These are phyloP conservation scores for Cyrtodaria siliqua DNA, from an alignment of 2,888 invertebrate species.

Conservation along the genomic window DNA sequence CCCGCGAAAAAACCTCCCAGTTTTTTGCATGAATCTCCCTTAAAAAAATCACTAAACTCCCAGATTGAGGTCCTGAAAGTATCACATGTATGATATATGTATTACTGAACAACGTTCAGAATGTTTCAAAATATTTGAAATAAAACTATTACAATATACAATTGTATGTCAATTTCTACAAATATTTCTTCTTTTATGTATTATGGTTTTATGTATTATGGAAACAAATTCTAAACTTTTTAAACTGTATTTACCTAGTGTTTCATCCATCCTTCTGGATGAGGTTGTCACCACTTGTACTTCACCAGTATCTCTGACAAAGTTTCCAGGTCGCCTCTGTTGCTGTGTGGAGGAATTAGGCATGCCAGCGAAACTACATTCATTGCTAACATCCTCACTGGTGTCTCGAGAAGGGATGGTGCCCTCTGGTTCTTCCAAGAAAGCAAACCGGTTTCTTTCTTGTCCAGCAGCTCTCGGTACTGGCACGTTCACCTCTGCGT, in stretches of 20 bases:
- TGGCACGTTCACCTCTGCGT: slow-evolving; percentile 40
- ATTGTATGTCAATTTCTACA: no score
- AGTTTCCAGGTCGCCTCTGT: neutral
- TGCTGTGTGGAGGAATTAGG: neutral
- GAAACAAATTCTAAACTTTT: no score
- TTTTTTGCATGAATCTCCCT: no score
- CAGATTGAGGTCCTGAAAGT: no score
- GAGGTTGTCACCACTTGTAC: neutral
- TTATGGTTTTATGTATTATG: no score
- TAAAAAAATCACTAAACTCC: no score
- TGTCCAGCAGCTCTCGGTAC: slow-evolving; percentile 11
- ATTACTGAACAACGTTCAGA: no score
- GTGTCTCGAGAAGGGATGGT: neutral
- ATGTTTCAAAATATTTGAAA: no score
- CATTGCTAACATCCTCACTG: slow-evolving; percentile 26
- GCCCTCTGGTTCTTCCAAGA: neutral
- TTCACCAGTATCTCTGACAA: neutral
- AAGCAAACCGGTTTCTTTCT: neutral
- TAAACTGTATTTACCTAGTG: neutral
- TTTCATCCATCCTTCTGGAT: neutral
- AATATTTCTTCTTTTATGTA: no score
- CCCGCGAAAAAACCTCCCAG: no score
- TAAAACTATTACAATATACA: no score
- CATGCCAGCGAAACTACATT: neutral
- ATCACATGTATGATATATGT: no score